Base-by-base conservation (phyloP, 2,113 vertebrate genomes). In the Cheirogaleus medius region DNA sequence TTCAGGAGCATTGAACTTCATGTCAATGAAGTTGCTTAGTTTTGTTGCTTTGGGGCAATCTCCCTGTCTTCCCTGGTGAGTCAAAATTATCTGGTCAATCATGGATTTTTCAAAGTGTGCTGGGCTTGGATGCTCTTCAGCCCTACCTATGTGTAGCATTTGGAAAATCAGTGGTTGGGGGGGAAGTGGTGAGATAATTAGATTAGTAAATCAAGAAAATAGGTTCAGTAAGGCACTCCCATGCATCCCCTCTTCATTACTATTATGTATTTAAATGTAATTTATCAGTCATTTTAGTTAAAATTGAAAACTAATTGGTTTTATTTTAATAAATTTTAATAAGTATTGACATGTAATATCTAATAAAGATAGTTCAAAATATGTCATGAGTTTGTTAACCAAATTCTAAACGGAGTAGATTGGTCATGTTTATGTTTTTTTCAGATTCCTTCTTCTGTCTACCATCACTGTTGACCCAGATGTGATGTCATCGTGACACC, bases 311-410 rank as follows among this genome's bases (percentile, higher is more conserved):
- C 5, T 58, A 49, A 47, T 82, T 73, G 32, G 4, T 69, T 86
- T 96, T 87, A 58, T 71, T 81, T 71, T 37, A 11, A 56, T 54
- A 73, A 25, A 56, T 32, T 29, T 83, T 56, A 81, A 56, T 71
- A 58, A 83, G 42, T 74, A 39, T 1, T 34, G 52, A 71, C 6
- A 88, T 34, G 52, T 56, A 69, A 37, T 37, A 14, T 73, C 6
- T 89, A 66, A 39, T 60, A n/a, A 63, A 95, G 77, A 88, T 6
- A 52, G 21, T 90, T 92, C 32, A 63, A 87, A 97, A 85, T 84
- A 54, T 23, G 7, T 29, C 60, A 5, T 60, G 13, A 81, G 25
- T 84, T 92, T 71, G 32, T n/a, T 85, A 92, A 82, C 27, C 34
- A 47, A 8, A 52, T 44, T 44, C 21, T 8, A 64, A 60, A 13